Conservation (phyloP, 2,888 invertebrate species). For the Brachyptera putata region DNA sequence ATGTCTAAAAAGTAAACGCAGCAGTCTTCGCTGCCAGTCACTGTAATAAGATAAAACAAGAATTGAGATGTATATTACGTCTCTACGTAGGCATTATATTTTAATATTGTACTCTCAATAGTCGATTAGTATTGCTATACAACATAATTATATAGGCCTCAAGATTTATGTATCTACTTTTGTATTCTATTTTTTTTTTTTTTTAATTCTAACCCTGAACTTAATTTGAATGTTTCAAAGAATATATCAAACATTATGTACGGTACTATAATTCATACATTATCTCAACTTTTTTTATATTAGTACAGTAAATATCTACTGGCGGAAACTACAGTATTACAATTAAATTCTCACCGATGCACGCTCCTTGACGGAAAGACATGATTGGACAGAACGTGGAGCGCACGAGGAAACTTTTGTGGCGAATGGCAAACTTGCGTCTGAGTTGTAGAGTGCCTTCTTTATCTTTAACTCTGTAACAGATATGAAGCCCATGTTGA, state of each 20-base stretch:
- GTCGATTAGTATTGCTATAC: too few relatives aligned
- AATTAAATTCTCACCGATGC: conserved; percentile 56
- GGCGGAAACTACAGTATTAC: too few relatives aligned
- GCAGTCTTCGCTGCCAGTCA: conserved; percentile 74
- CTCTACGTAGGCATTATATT: background rate
- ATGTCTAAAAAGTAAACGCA: conserved; percentile 75
- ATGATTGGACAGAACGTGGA: conserved; percentile 83
- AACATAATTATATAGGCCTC: too few relatives aligned
- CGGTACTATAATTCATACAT: too few relatives aligned
- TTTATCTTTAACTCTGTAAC: conserved; percentile 56
- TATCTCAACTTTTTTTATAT: too few relatives aligned
- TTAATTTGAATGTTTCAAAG: too few relatives aligned
- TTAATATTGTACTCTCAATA: background rate
- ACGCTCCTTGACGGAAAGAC: conserved; percentile 76
- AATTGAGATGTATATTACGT: background rate
- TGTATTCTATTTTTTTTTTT: background rate
- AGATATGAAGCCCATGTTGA: too few relatives aligned
- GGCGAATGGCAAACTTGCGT: conserved; percentile 61
- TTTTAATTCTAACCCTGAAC: background rate
- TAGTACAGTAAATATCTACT: too few relatives aligned
- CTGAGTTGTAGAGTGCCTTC: conserved; percentile 63
- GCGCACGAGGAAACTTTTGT: conserved; percentile 56
- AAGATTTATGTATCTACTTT: too few relatives aligned
- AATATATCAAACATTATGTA: too few relatives aligned
- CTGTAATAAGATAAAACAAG: conserved; percentile 43